A percentile compares a stretch with the other conserved stretches of the same genome.
Evolutionary conservation across 2,888 invertebrate genomes (phyloP).

Genomic region (Eurytoma adleriae): DNA sequence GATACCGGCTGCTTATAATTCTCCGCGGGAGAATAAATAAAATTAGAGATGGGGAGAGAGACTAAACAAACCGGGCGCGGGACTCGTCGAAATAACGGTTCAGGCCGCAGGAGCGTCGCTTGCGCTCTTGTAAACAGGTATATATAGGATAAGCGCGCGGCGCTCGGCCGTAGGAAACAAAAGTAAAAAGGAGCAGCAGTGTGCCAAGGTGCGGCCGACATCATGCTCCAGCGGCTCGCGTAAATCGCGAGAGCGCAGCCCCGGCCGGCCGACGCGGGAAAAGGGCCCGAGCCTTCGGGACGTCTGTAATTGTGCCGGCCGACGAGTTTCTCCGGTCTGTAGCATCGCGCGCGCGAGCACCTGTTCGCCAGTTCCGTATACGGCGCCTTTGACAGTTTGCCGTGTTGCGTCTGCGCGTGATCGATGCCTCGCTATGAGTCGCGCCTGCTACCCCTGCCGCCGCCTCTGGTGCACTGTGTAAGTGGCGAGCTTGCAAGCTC

Average conservation of each 20-base stretch:
- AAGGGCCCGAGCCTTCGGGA: neutral
- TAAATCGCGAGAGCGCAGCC: neutral
- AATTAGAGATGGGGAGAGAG: constrained; percentile 33
- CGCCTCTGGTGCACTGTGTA: too few species aligned
- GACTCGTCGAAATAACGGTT: constrained; percentile 44
- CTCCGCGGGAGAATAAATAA: constrained; percentile 19
- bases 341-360: too few species aligned
- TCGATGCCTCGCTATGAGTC: too few species aligned
- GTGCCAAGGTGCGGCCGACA: constrained; percentile 39
- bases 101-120: neutral
- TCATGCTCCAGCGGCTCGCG: constrained; percentile 1
- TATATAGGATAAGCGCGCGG: constrained; percentile 4
- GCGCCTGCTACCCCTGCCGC: too few species aligned
- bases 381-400: too few species aligned
- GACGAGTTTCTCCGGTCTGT: too few species aligned
- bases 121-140: constrained; percentile 24
- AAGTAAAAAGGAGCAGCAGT: constrained; percentile 47
- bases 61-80: neutral
- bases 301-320: too few species aligned
- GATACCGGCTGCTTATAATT: neutral
- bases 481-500: too few species aligned
- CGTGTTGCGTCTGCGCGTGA: too few species aligned
- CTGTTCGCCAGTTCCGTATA: too few species aligned
- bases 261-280: too few species aligned
- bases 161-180: constrained; percentile 19